A percentile compares a stretch with the other conserved stretches of the same genome.
phyloP scores from a whole-genome alignment of 2,888 invertebrate species.

The Coenonympha glycerion region DNA sequence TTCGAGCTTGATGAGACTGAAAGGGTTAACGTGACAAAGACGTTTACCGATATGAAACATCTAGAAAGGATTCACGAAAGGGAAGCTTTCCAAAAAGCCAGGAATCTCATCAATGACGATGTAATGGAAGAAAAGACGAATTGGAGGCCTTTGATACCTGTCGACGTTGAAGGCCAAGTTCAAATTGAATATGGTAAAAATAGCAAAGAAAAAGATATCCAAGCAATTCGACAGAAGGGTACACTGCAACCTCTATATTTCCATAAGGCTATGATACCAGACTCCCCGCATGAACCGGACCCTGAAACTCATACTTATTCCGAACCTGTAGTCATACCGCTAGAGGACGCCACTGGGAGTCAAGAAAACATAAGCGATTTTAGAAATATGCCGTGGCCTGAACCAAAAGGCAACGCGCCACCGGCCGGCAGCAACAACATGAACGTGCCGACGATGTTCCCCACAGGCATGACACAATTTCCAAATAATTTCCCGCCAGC shows the following conservation, averaged over 20 bases:
- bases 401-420: conserved; percentile 82
- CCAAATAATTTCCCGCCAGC: conserved; percentile 64
- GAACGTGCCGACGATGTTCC: conserved; percentile 65
- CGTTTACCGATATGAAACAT: conserved; percentile 92
- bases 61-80: conserved; percentile 91
- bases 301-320: conserved; percentile 83
- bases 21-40: conserved; percentile 94
- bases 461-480: conserved; percentile 63
- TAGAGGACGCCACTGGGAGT: conserved; percentile 90
- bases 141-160: conserved; percentile 83
- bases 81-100: conserved; percentile 85
- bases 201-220: conserved; percentile 90
- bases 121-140: conserved; percentile 86
- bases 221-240: conserved; percentile 89
- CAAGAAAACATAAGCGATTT: conserved; percentile 88
- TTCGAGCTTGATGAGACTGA: conserved; percentile 98
- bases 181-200: conserved; percentile 82
- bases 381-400: conserved; percentile 87
- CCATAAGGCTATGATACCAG: conserved; percentile 88
- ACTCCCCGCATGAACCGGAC: conserved; percentile 91
- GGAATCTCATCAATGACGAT: conserved; percentile 85
- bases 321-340: conserved; percentile 89
- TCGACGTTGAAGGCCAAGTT: conserved; percentile 81
- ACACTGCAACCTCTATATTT: conserved; percentile 89
- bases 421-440: conserved; percentile 42